Conservation (phyloP, 1,140 invertebrate genomes). For the Ceratina australensis region DNA sequence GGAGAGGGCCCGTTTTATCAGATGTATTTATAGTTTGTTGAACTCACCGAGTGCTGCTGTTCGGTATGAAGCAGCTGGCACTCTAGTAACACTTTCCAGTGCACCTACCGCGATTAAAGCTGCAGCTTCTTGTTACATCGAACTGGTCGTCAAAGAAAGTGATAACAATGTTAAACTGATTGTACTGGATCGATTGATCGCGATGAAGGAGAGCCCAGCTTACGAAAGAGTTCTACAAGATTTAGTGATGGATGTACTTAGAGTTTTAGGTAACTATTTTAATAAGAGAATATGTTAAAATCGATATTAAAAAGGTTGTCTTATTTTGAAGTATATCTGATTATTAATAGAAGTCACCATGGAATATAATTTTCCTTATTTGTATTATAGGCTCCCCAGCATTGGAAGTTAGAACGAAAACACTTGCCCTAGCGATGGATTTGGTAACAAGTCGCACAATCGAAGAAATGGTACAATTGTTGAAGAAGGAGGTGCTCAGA, state of each 20-base stretch:
- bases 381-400: slow-evolving; percentile 85
- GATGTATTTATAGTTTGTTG: slow-evolving; percentile 98
- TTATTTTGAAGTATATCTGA: too few species aligned
- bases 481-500: slow-evolving; percentile 97
- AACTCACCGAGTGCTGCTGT: slow-evolving; percentile 98
- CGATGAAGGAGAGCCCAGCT: slow-evolving; percentile 91
- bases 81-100: slow-evolving; percentile 98
- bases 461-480: slow-evolving; percentile 96
- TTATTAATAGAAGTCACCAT: too few species aligned
- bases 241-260: slow-evolving; percentile 98
- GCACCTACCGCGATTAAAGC: slow-evolving; percentile 98
- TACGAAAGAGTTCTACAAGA: slow-evolving; percentile 97
- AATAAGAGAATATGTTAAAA: not conserved
- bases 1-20: slow-evolving; percentile 97
- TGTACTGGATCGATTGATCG: slow-evolving; percentile 95
- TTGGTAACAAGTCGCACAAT: slow-evolving; percentile 96
- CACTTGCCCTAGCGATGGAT: slow-evolving; percentile 92
- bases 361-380: not conserved
- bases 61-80: slow-evolving; percentile 98
- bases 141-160: slow-evolving; percentile 98
- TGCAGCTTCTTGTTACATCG: slow-evolving; percentile 98
- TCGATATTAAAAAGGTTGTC: too few species aligned
- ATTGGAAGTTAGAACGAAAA: slow-evolving; percentile 95
- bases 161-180: slow-evolving; percentile 99
- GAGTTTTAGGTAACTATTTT: slow-evolving; percentile 87